Conservation (phyloP, 92 coral and sea anemone species). For the Porites evermanni region DNA sequence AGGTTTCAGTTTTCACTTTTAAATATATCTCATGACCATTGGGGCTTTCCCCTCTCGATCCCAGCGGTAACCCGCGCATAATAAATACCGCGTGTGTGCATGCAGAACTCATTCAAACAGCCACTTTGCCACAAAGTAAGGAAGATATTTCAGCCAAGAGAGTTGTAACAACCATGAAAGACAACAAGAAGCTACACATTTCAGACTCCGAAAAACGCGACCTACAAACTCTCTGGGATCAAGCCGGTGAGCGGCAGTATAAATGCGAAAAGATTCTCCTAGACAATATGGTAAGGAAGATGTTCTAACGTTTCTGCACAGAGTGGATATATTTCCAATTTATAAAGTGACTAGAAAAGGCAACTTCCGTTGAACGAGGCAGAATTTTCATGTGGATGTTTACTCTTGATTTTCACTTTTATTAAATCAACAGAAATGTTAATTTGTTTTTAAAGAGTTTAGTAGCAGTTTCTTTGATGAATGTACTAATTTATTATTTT, state of each 20-base stretch:
- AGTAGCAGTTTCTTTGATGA: background rate
- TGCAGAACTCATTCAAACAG: background rate
- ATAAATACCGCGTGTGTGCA: background rate
- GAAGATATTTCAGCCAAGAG: background rate
- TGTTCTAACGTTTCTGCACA: background rate
- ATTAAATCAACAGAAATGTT: too few species aligned
- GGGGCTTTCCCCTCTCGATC: background rate
- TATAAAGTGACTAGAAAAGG: background rate
- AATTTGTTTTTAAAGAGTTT: background rate
- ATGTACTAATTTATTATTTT: background rate
- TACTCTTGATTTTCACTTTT: background rate
- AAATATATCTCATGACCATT: background rate
- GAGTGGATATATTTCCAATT: background rate
- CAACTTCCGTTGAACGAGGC: background rate
- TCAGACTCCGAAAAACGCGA: background rate
- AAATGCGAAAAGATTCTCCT: background rate
- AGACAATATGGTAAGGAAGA: background rate
- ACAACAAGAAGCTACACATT: constrained; percentile 2
- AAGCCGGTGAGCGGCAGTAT: background rate
- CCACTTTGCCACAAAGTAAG: background rate
- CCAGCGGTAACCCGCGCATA: background rate
- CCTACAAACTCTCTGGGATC: background rate
- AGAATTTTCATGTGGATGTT: background rate
- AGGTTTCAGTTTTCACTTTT: too few species aligned
- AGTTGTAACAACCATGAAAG: constrained; percentile 8